Conservation (phyloP, 2,888 invertebrate genomes). For the Philonicus albiceps region DNA sequence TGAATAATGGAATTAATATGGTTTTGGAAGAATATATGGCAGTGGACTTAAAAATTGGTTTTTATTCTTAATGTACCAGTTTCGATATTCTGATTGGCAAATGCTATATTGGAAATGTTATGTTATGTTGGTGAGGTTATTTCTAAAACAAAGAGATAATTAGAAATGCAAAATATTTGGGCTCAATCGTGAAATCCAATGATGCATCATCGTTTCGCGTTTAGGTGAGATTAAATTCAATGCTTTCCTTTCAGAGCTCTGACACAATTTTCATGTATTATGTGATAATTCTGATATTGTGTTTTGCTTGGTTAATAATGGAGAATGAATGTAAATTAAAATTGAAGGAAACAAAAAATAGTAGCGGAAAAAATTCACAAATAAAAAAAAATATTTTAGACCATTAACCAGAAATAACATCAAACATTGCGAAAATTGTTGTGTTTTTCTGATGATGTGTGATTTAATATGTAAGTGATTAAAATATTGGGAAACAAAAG, state of each 20-base stretch:
- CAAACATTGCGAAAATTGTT: not conserved
- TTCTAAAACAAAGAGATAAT: not conserved
- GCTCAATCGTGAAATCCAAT: not conserved
- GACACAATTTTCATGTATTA: not conserved
- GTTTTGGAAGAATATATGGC: not conserved
- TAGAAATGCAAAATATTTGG: not conserved
- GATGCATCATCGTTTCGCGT: not conserved
- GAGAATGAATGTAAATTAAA: not conserved
- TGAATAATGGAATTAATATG: no score
- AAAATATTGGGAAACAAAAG: not conserved
- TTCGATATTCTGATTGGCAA: not conserved
- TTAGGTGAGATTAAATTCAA: not conserved
- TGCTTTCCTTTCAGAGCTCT: not conserved
- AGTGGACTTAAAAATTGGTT: not conserved
- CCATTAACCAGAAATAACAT: not conserved
- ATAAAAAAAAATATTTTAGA: not conserved
- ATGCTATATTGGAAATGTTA: not conserved
- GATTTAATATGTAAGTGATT: not conserved
- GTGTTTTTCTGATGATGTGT: not conserved
- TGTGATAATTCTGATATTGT: not conserved
- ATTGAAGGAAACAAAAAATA: not conserved
- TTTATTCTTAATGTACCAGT: not conserved
- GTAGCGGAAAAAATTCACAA: not conserved
- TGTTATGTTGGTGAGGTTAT: not conserved
- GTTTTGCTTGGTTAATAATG: not conserved